These are phyloP conservation scores for Laspeyria flexula DNA, from an alignment of 2,888 invertebrate species.

Conservation along the genomic window DNA sequence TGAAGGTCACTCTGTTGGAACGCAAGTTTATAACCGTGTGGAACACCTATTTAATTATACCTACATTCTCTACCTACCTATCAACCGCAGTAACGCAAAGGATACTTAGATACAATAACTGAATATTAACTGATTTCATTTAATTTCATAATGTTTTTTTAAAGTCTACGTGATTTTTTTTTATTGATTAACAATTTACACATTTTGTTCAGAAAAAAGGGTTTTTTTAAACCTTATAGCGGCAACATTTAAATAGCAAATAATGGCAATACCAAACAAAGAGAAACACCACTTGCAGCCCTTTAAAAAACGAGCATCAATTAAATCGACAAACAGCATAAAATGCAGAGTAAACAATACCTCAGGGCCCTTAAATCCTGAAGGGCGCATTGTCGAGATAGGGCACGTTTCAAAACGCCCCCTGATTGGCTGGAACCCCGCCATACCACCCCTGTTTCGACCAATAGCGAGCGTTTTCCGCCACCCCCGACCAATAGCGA, in stretches of 20 bases:
- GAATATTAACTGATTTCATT: too few species aligned
- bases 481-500: conserved; percentile 52
- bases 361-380: conserved; percentile 68
- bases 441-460: conserved; percentile 55
- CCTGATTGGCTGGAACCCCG: conserved; percentile 60
- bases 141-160: too few species aligned
- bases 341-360: conserved; percentile 81
- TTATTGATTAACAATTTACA: too few species aligned
- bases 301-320: conserved; percentile 74
- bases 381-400: conserved; percentile 73
- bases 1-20: too few species aligned
- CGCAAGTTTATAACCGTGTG: too few species aligned
- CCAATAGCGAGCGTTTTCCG: conserved; percentile 58
- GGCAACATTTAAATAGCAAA: conserved; percentile 8
- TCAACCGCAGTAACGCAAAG: too few species aligned
- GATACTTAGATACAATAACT: too few species aligned
- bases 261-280: conserved; percentile 14
- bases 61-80: too few species aligned
- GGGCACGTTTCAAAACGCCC: conserved; percentile 66
- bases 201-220: too few species aligned
- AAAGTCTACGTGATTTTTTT: too few species aligned
- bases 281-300: conserved; percentile 46
- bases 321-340: conserved; percentile 79
- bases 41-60: too few species aligned
- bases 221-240: too few species aligned